phyloP scores from a whole-genome alignment of 2,888 invertebrate genomes.

The Uropetala carovei region DNA sequence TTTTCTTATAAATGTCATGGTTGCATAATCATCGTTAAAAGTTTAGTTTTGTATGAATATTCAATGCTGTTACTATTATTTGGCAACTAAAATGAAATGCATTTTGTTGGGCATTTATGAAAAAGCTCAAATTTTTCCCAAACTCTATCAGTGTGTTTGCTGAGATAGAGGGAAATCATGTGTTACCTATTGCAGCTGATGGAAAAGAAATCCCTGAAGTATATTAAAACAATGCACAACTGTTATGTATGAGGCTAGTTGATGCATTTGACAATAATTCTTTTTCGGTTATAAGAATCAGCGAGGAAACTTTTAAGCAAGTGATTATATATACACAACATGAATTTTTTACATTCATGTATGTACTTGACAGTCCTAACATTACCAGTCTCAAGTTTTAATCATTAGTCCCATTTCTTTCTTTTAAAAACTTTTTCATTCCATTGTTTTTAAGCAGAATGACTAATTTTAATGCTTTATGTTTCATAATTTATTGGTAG shows the following conservation, averaged over 20 bases:
- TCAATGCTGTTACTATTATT: constrained; percentile 59
- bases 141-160: constrained; percentile 1
- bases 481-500: too few relatives aligned
- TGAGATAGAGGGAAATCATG: constrained; percentile 40
- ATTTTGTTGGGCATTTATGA: constrained; percentile 59
- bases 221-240: constrained; percentile 44
- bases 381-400: not conserved
- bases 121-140: constrained; percentile 57
- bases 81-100: constrained; percentile 60
- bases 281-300: constrained; percentile 21
- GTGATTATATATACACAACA: not conserved
- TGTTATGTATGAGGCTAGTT: constrained; percentile 35
- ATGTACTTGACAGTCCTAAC: not conserved
- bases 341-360: not conserved
- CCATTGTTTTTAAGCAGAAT: not conserved
- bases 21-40: constrained; percentile 58
- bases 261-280: constrained; percentile 62
- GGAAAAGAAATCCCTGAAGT: constrained; percentile 5
- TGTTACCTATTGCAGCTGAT: constrained; percentile 40
- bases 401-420: not conserved
- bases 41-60: constrained; percentile 60
- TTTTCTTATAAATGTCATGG: constrained; percentile 54
- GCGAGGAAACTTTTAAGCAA: constrained; percentile 1
- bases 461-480: too few relatives aligned
- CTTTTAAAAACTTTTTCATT: not conserved